Evolutionary conservation across 2,113 vertebrate genomes (phyloP).

Genomic region (Pseudorectes ferrugineus): DNA sequence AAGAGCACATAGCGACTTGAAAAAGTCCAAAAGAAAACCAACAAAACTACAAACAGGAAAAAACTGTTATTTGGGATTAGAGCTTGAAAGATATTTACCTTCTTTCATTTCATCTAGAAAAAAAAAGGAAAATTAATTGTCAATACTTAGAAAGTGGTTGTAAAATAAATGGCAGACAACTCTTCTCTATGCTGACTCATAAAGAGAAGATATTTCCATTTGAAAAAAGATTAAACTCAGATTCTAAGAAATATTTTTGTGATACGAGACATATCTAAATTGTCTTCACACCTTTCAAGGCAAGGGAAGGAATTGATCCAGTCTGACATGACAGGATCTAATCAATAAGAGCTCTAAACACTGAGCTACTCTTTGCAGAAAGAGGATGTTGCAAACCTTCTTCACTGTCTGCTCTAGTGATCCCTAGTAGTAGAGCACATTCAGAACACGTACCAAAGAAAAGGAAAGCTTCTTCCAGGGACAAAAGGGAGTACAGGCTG

Average conservation of each 20-base stretch:
- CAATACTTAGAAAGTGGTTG: background rate
- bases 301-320: background rate
- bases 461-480: background rate
- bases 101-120: background rate
- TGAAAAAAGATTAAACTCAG: background rate
- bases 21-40: background rate
- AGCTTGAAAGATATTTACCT: background rate
- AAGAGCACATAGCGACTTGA: background rate
- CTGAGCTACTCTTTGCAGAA: background rate
- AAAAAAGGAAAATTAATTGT: background rate
- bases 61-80: background rate
- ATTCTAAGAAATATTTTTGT: background rate
- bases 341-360: background rate
- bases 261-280: background rate
- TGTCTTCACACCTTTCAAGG: background rate
- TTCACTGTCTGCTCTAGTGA: background rate
- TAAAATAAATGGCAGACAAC: background rate
- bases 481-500: background rate
- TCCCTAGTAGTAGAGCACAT: background rate
- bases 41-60: background rate
- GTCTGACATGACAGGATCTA: background rate
- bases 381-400: background rate
- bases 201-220: background rate
- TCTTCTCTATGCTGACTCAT: background rate
- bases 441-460: background rate